Evolutionary conservation across 2,888 invertebrate species (phyloP).

Genomic region (Auanema freiburgensis): DNA sequence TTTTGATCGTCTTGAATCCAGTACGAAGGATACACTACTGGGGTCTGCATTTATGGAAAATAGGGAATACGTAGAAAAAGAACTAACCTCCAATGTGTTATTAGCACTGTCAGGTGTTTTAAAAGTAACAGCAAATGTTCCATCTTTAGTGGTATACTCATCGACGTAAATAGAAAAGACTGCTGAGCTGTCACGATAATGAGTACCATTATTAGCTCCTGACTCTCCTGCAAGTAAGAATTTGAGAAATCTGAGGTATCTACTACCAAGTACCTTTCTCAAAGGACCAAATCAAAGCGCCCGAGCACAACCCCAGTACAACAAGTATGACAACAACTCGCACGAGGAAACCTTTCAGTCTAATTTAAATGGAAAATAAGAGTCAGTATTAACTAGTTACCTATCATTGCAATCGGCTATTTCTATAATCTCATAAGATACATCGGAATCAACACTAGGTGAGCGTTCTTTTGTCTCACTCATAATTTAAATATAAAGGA

Average conservation of each 20-base stretch:
- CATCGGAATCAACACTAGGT: conserved; percentile 6
- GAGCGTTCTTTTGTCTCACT: too few species aligned
- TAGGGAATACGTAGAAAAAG: not conserved
- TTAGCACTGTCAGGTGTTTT: conserved; percentile 22
- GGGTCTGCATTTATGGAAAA: conserved; percentile 15
- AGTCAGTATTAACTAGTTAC: not conserved
- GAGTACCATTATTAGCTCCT: conserved; percentile 16
- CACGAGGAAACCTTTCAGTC: conserved; percentile 24
- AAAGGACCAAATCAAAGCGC: conserved; percentile 37
- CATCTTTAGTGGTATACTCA: conserved; percentile 32
- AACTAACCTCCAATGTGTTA: conserved; percentile 5
- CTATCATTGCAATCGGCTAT: conserved; percentile 11
- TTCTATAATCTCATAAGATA: conserved; percentile 6
- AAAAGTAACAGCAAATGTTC: conserved; percentile 26
- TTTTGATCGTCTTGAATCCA: conserved; percentile 37
- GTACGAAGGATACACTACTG: conserved; percentile 28
- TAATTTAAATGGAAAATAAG: conserved; percentile 3
- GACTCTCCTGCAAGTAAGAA: conserved; percentile 31
- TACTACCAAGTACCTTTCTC: conserved; percentile 19
- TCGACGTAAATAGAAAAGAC: conserved; percentile 37
- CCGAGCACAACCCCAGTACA: conserved; percentile 27
- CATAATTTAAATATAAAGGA: too few species aligned
- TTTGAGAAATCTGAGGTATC: too few species aligned
- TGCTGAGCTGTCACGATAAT: conserved; percentile 28
- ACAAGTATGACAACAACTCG: conserved; percentile 26